Evolutionary conservation across 2,797 vertebrate species (phyloP), one percentile per base, ranked within the genome.

Genomic region (Morus bassanus): DNA sequence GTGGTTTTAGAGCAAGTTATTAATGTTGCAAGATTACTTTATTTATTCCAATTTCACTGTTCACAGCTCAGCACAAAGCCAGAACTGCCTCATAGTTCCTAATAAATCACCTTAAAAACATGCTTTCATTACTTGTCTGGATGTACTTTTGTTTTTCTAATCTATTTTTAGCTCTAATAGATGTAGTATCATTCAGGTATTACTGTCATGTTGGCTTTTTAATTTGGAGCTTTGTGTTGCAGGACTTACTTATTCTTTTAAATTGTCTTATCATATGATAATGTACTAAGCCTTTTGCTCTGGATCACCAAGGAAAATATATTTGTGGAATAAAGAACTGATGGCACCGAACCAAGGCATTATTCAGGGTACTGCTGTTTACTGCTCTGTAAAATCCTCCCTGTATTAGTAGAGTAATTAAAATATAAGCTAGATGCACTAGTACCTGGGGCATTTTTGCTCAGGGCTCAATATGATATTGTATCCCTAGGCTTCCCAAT

Each of bases 191-290:
- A 10, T 22, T 78, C 88, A 57, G 57, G 79, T 84, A 16, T 28
- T 72, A 87, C 51, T 80, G 50, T 73, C 25, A 46, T 13, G 53
- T 60, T 41, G 59, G 87, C 79, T 67, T 77, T 93, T 76, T 67
- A 37, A 72, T 57, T 91, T 79, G 45, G 53, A 91, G 53, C 91
- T 88, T 87, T 50, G 68, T 33, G 41, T 41, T 78, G 72, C 60
- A 53, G 92, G 82, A 91, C 84, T 96, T 91, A 75, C 65, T 97
- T 97, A 84, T 96, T 94, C 64, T 94, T 94, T 89, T 95, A 74
- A 95, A 88, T 84, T 94, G 76, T 89, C 39, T 97, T 94, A 65
- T 85, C 73, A 43, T 60, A 41, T 59, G 76, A 76, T 77, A 82
- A 82, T 54, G 70, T 59, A 84, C 79, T 84, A 39, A 95, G 75